Percentiles rank a stretch among this genome's conserved stretches.
Conservation (phyloP, 2,888 invertebrate genomes). For the Fragum whitleyi region DNA sequence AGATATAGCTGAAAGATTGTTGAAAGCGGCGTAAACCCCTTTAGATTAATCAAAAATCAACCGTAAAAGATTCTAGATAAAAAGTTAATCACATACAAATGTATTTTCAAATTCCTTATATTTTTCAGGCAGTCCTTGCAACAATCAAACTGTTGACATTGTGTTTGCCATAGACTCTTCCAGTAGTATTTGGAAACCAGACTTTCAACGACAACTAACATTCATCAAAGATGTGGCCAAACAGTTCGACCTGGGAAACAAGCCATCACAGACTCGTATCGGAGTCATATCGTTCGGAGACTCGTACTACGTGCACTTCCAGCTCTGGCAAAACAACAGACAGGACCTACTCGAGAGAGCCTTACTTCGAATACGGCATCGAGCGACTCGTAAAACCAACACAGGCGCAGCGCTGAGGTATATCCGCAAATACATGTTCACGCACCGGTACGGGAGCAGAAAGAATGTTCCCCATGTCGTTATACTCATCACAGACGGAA, state of each 20-base stretch:
- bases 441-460: slow-evolving; percentile 60
- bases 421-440: slow-evolving; percentile 67
- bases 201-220: slow-evolving; percentile 68
- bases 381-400: slow-evolving; percentile 58
- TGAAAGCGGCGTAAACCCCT: no score
- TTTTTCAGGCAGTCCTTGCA: slow-evolving; percentile 32
- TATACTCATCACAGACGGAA: slow-evolving; percentile 70
- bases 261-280: slow-evolving; percentile 63
- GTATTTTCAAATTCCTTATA: no score
- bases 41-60: no score
- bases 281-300: slow-evolving; percentile 66
- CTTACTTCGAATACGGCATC: slow-evolving; percentile 59
- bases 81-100: no score
- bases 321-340: slow-evolving; percentile 62
- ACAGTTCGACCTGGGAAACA: slow-evolving; percentile 65
- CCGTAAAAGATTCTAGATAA: no score
- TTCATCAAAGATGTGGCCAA: slow-evolving; percentile 67
- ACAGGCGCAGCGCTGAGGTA: slow-evolving; percentile 61
- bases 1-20: no score
- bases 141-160: slow-evolving; percentile 59
- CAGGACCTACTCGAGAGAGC: slow-evolving; percentile 51
- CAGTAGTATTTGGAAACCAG: slow-evolving; percentile 69
- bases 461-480: slow-evolving; percentile 61
- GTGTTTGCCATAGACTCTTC: slow-evolving; percentile 74
- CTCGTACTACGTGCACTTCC: slow-evolving; percentile 63